These are phyloP conservation scores for Leptocoma aspasia DNA, from an alignment of 2,113 vertebrate genomes.

Conservation along the genomic window DNA sequence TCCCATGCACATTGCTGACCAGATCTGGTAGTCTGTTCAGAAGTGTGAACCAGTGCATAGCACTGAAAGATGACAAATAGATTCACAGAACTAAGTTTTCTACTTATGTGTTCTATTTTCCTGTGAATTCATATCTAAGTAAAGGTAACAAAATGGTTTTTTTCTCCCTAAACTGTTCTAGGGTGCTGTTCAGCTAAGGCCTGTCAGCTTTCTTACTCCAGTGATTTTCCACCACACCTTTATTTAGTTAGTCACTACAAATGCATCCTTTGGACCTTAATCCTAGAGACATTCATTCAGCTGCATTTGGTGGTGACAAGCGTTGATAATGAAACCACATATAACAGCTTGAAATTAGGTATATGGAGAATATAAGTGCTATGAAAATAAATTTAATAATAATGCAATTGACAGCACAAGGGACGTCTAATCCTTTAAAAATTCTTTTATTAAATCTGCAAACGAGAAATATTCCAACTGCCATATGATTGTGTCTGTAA, in stretches of 20 bases:
- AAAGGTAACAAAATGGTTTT: neutral
- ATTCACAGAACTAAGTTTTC: neutral
- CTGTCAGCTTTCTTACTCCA: neutral
- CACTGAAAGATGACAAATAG: neutral
- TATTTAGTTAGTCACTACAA: neutral
- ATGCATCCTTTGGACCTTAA: neutral
- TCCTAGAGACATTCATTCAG: neutral
- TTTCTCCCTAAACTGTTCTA: neutral
- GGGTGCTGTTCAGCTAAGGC: neutral
- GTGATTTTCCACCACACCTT: neutral
- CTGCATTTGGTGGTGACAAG: neutral
- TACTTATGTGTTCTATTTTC: neutral
- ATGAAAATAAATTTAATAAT: neutral
- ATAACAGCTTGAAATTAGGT: neutral
- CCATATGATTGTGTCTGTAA: neutral
- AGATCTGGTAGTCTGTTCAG: neutral
- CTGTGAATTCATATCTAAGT: neutral
- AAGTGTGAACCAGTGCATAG: neutral
- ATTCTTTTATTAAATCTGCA: neutral
- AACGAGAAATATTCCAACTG: neutral
- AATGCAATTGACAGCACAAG: neutral
- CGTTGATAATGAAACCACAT: neutral
- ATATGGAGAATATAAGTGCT: neutral
- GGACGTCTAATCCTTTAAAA: neutral
- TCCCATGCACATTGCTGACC: neutral